phyloP scores from a whole-genome alignment of 2,797 vertebrate genomes.

The Muraenolepis orangiensis region DNA sequence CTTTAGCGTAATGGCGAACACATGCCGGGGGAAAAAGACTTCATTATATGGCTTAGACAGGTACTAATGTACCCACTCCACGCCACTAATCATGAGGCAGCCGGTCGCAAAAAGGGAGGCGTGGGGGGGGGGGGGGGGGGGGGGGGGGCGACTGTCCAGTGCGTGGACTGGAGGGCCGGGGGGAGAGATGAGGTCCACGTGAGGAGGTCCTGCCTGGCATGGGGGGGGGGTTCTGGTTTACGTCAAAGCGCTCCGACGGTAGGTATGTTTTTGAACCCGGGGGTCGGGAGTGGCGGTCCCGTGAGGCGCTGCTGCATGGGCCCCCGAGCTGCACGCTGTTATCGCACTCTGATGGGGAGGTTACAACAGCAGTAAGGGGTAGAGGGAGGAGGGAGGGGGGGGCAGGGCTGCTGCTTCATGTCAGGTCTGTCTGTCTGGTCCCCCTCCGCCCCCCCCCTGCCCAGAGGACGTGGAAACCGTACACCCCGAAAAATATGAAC shows the following conservation, averaged over 20 bases:
- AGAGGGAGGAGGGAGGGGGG: too few relatives aligned
- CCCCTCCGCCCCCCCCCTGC: too few relatives aligned
- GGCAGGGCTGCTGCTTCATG: neutral
- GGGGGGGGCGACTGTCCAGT: neutral
- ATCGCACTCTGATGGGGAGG: neutral
- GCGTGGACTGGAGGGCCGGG: neutral
- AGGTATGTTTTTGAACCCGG: neutral
- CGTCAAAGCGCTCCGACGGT: neutral
- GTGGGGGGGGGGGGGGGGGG: neutral
- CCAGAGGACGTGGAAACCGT: neutral
- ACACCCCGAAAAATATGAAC: neutral
- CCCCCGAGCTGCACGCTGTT: neutral
- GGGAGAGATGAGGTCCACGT: neutral
- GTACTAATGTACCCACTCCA: constrained; percentile 20
- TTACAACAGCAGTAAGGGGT: neutral
- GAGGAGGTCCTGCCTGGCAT: neutral
- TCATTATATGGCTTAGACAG: constrained; percentile 9
- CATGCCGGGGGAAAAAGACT: constrained; percentile 32
- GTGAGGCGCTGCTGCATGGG: neutral
- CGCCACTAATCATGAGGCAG: constrained; percentile 1
- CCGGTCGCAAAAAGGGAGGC: constrained; percentile 16
- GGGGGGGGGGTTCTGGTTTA: neutral
- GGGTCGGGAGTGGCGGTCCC: neutral
- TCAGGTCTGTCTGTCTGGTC: neutral
- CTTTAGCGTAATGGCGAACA: constrained; percentile 48